Evolutionary conservation across 2,888 invertebrate species (phyloP).

Genomic region (Cyaniris semiargus): DNA sequence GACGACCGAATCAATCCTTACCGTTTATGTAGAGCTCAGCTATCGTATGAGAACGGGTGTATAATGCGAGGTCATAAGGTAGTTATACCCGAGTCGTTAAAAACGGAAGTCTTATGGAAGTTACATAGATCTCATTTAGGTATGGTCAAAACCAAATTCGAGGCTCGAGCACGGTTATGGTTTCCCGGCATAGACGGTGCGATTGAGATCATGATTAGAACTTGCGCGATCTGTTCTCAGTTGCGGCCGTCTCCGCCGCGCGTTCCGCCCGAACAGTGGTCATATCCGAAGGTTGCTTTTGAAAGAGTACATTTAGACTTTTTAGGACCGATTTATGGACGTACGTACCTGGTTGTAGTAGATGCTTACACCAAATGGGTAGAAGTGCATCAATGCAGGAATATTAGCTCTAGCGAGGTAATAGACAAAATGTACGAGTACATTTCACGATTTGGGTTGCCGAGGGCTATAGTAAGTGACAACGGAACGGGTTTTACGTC

Average conservation of each 20-base stretch:
- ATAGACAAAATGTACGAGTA: constrained; percentile 37
- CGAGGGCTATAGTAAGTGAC: constrained; percentile 35
- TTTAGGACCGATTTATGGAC: constrained; percentile 38
- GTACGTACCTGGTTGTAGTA: constrained; percentile 39
- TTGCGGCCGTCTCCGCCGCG: constrained; percentile 38
- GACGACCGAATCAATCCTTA: constrained; percentile 32
- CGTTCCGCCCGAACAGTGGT: constrained; percentile 38
- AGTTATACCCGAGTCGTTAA: constrained; percentile 40
- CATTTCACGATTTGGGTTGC: constrained; percentile 35
- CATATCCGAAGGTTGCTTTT: constrained; percentile 34
- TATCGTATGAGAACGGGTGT: constrained; percentile 43
- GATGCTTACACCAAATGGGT: constrained; percentile 43
- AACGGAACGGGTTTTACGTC: constrained; percentile 38
- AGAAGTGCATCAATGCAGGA: constrained; percentile 34
- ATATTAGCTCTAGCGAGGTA: constrained; percentile 20
- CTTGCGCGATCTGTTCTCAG: constrained; percentile 36
- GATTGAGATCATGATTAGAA: constrained; percentile 32
- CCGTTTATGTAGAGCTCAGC: constrained; percentile 34
- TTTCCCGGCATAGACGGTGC: constrained; percentile 38
- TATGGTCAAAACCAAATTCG: constrained; percentile 45
- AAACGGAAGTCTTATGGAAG: constrained; percentile 3
- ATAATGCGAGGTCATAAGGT: constrained; percentile 45
- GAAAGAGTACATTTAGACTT: too few relatives aligned
- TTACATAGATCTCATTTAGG: constrained; percentile 42
- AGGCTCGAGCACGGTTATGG: too few relatives aligned